Conservation (phyloP, 2,888 invertebrate genomes). For the Notocelia uddmanniana region DNA sequence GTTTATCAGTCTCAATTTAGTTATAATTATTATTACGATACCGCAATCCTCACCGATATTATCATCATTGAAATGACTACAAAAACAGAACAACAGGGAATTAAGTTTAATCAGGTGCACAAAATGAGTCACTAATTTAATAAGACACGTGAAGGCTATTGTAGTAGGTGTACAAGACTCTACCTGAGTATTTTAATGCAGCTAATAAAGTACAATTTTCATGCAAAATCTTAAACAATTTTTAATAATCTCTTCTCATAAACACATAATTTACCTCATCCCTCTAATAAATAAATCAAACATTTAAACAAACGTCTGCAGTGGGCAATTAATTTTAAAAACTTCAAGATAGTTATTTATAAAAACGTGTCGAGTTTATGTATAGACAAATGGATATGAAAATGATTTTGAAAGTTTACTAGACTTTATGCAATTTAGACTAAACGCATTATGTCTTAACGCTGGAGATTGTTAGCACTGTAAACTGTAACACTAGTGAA, state of each 20-base stretch:
- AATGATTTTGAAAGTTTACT: background rate
- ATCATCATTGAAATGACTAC: conserved; percentile 3
- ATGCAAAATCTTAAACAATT: background rate
- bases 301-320: no score
- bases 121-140: conserved; percentile 27
- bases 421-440: background rate
- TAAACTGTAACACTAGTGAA: conserved; percentile 7
- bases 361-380: no score
- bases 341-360: no score
- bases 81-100: background rate
- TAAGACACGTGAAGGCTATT: conserved; percentile 22
- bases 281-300: no score
- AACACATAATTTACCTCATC: no score
- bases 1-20: background rate
- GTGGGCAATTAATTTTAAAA: no score
- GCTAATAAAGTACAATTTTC: background rate
- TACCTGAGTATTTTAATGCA: background rate
- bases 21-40: background rate
- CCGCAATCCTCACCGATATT: background rate
- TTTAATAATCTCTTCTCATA: no score
- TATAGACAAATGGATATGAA: background rate
- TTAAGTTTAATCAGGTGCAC: conserved; percentile 31
- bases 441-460: conserved; percentile 7
- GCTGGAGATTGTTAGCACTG: background rate
- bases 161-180: no score